phyloP scores from a whole-genome alignment of 2,797 vertebrate genomes.

The Leptodactylus fallax region DNA sequence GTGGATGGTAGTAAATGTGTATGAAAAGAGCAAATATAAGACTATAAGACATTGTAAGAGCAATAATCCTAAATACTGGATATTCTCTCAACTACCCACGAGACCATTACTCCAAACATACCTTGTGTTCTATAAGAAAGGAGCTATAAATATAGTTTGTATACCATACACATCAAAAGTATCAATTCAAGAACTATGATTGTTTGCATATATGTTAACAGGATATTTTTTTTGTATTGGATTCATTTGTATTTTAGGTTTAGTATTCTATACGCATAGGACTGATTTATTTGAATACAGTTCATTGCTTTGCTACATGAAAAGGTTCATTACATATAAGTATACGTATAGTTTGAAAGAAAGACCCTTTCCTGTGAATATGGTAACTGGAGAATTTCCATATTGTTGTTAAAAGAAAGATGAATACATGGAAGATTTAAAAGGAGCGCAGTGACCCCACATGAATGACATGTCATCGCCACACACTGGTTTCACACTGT shows the following conservation, averaged over 20 bases:
- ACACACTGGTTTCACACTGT: not conserved
- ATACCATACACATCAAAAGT: constrained; percentile 2
- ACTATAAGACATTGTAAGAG: not conserved
- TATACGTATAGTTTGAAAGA: not conserved
- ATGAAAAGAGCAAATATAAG: not conserved
- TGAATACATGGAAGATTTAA: not conserved
- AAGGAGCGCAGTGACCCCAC: not conserved
- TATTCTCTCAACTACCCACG: not conserved
- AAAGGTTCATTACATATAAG: not conserved
- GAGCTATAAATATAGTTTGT: constrained; percentile 10
- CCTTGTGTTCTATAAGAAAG: not conserved
- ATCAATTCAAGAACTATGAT: not conserved
- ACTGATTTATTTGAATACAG: not conserved
- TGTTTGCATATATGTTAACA: not conserved
- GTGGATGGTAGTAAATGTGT: not conserved
- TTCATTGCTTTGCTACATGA: constrained; percentile 8
- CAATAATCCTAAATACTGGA: not conserved
- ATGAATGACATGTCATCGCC: not conserved
- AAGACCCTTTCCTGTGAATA: not conserved
- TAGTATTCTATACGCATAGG: not conserved
- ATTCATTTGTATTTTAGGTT: not conserved
- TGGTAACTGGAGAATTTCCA: not conserved
- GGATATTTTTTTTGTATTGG: constrained; percentile 1
- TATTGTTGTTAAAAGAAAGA: not conserved
- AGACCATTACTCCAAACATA: not conserved